phyloP scores from a whole-genome alignment of 2,113 vertebrate species.

The Engystomops pustulosus region DNA sequence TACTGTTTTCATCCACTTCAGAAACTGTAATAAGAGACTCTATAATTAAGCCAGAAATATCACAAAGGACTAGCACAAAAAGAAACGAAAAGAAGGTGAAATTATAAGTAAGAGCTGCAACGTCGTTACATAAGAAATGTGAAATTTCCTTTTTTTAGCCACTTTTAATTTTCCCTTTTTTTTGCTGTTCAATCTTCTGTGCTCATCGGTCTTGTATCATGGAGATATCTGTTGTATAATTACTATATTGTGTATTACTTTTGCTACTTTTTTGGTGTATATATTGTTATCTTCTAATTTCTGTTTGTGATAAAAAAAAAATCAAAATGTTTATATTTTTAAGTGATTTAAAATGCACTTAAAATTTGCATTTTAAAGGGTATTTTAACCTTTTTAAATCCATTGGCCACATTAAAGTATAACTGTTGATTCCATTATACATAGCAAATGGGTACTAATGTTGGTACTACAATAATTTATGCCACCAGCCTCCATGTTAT shows the following conservation, averaged over 20 bases:
- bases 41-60: not conserved
- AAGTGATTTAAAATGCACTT: conserved; percentile 12
- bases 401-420: not conserved
- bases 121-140: not conserved
- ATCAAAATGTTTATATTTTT: not conserved
- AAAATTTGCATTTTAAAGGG: conserved; percentile 34
- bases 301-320: conserved; percentile 6
- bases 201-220: not conserved
- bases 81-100: not conserved
- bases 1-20: conserved; percentile 16
- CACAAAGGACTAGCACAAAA: not conserved
- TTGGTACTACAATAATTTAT: too few relatives aligned
- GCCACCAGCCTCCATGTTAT: too few relatives aligned
- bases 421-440: not conserved
- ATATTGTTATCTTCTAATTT: conserved; percentile 6
- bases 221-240: conserved; percentile 24
- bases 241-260: not conserved
- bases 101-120: not conserved
- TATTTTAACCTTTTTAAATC: conserved; percentile 23
- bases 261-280: conserved; percentile 14
- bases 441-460: not conserved
- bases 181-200: not conserved
- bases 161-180: too few relatives aligned
- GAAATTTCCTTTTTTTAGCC: not conserved
- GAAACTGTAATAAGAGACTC: conserved; percentile 11